Evolutionary conservation across 2,888 invertebrate genomes (phyloP), one percentile per base, ranked within the genome.

Genomic region (Nomada fabriciana): DNA sequence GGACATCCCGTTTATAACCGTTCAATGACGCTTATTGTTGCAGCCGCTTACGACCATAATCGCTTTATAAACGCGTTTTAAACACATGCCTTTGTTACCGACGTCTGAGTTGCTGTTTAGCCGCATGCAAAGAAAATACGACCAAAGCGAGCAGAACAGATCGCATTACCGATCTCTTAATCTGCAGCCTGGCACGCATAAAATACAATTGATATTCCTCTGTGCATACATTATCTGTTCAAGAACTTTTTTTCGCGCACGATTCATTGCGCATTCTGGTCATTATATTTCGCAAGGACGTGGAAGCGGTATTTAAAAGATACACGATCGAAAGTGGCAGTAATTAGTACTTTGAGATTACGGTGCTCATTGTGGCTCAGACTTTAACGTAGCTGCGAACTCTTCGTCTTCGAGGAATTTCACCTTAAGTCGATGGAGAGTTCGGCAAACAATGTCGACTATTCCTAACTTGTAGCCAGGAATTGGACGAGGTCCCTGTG

Each of bases 401-500:
- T 78, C 69, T 23, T 75, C 80, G 59, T 67, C 86, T 80, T 85
- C 83, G 75, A 85, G 68, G 83, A 86, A 86, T 83, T 68, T 74
- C 76, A 70, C 59, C 73, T 72, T 82, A 75, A 72, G 73, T 60
- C 76, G 78, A 73, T 84, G 75, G 83, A 89, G 87, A 83, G 86
- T 89, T 89, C 87, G 85, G 89, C 79, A 89, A 90, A 90, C 88
- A 87, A 81, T 85, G 83, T 85, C 82, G 83, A 80, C 86, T 87
- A 85, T 87, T 85, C 85, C 84, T 83, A 84, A 83, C 84, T 87
- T 88, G 86, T 84, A 83, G 74, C 77, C 77, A 71, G 77, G 77
- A 84, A 83, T 82, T 76, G 78, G 61, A 75, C 80, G 76, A 80
- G 75, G 55, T 36, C 64, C 47, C 60, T 77, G 83, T 85, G 78